Base-by-base conservation (phyloP, 2,113 vertebrate species). In the Odobenus rosmarus region DNA sequence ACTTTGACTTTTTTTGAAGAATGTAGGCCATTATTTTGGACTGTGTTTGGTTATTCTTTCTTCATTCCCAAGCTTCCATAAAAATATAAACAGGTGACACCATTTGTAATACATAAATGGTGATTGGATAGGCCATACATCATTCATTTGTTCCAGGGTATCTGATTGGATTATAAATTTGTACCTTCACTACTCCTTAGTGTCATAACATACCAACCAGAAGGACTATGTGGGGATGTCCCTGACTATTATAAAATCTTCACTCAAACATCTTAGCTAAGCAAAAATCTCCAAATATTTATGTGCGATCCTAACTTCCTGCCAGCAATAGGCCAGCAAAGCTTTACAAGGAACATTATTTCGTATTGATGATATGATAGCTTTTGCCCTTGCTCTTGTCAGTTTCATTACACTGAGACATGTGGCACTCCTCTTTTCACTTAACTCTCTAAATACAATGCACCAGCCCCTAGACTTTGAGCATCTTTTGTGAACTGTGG, bases 301-400 rank as follows among this genome's bases (percentile, higher is more conserved):
- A 92, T 93, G 8, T 12, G 51, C 80, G 71, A 69, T 51, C 42
- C 31, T 82, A 93, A 67, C 72, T 82, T 84, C 3, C 12, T 10
- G 77, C 88, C 83, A 28, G 31, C 39, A 84, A 7, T 74, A 62
- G 31, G 18, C 28, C 18, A 53, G 33, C 26, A 62, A 88, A 94
- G 7, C 24, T 46, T 85, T 93, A 84, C 3, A 23, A 55, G 79
- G 31, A 59, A 51, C 16, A 10, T 93, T 93, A 39, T 39, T 76
- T 67, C 84, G 88, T 84, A 39, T 57, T 88, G 69, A 83, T 64
- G 61, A 69, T 67, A 84, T 72, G 86, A 72, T 72, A 96, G 51
- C 36, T 93, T 95, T 53, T 97, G 46, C 46, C 13, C 15, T 21
- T 95, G 83, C 26, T 93, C 77, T 90, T 96, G 82, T 92, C 84